Percentiles rank a stretch among this genome's conserved stretches.
Conservation (phyloP, 2,888 invertebrate species). For the Dorcus parallelipipedus region DNA sequence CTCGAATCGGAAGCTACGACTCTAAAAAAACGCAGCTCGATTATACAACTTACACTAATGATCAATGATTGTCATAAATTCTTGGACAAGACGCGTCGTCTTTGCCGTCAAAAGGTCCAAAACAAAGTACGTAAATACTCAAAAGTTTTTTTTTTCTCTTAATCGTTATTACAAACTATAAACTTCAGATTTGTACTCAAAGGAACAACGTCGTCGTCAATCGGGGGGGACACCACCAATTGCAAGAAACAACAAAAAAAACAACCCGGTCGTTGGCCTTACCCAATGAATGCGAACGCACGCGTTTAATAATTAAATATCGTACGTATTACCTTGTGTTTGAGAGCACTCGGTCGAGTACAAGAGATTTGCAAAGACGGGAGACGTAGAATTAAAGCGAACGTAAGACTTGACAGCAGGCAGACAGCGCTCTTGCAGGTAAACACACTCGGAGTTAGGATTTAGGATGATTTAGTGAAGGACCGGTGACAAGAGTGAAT, state of each 20-base stretch:
- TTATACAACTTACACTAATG: conserved; percentile 7
- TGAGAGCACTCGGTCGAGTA: conserved; percentile 21
- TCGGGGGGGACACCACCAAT: background rate
- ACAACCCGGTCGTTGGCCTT: conserved; percentile 13
- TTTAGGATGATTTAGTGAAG: conserved; percentile 30
- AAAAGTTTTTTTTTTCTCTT: conserved; percentile 18
- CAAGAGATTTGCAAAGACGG: conserved; percentile 21
- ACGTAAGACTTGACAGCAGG: conserved; percentile 25
- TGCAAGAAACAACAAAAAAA: conserved; percentile 15
- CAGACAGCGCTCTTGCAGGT: conserved; percentile 26
- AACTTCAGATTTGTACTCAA: conserved; percentile 41
- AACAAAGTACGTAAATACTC: conserved; percentile 31
- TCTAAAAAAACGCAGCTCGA: background rate
- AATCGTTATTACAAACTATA: conserved; percentile 28
- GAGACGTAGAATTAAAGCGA: conserved; percentile 19
- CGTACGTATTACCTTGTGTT: background rate
- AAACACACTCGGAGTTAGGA: conserved; percentile 23
- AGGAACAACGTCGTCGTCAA: conserved; percentile 34
- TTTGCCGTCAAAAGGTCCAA: conserved; percentile 42
- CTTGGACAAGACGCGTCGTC: conserved; percentile 48
- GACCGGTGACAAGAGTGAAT: conserved; percentile 42
- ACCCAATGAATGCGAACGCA: background rate
- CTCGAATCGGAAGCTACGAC: background rate
- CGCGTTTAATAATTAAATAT: background rate
- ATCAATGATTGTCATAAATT: conserved; percentile 49